Evolutionary conservation across 2,113 vertebrate species (phyloP), one percentile per base, ranked within the genome.

Genomic region (Anguilla japonica): DNA sequence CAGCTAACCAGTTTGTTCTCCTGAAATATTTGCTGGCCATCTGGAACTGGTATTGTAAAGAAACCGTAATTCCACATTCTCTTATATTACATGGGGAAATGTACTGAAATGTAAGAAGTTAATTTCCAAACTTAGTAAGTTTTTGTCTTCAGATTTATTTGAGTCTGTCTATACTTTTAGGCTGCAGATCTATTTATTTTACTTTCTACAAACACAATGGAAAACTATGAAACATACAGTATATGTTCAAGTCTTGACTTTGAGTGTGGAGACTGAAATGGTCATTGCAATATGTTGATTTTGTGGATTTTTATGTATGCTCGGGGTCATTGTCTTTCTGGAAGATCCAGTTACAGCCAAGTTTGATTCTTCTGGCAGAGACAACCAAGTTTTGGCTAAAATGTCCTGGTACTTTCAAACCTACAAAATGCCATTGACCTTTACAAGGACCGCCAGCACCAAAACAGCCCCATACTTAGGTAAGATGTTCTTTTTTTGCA

Each of bases 81-180:
- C 34, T 75, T 85, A 29, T 79, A 80, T 57, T 79, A 85, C 46
- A 60, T 53, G 34, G 20, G n/a, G 7, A 46, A n/a, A 84, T 29
- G n/a, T 39, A 79, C 46, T 84, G 18, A 84, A 84, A 84, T 78
- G 67, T 22, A 41, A 50, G 46, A 26, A 84, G 50, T 78, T 11
- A 71, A n/a, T 29, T 34, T 75, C 71, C 29, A 34, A 50, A 75
- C 83, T 71, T 84, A 20, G 41, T 50, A 46, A 5, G 29, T 50
- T 53, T 78, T 79, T 78, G n/a, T 41, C 50, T 29, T 46, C 5
- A 78, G 67, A 43, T 53, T 46, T 18, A n/a, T 79, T 84, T 84
- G 18, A 84, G 29, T 84, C 46, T 75, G 2, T 29, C 26, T 75
- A 13, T 75, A 13, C 22, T 67, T 26, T 67, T 26, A 67, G 18